phyloP scores from a whole-genome alignment of 1,140 invertebrate species.

The Temnothorax curvispinosus region DNA sequence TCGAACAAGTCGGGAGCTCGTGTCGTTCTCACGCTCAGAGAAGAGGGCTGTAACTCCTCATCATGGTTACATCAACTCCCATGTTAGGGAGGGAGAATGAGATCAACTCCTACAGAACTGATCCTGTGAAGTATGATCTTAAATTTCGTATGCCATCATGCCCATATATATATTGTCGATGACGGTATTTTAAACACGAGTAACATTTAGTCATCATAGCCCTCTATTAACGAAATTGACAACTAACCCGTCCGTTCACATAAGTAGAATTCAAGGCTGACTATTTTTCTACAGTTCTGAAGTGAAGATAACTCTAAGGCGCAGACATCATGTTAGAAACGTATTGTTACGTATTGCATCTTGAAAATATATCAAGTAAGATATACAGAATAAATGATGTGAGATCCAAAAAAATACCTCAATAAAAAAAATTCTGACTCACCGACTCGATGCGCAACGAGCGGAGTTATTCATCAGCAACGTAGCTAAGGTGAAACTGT shows the following conservation, averaged over 20 bases:
- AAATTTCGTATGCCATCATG: rapidly evolving
- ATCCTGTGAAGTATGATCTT: constrained; percentile 87
- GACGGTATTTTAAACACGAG: background rate
- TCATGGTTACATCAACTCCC: constrained; percentile 85
- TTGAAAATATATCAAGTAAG: no score
- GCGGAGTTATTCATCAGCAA: no score
- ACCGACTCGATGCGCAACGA: no score
- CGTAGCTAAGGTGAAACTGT: no score
- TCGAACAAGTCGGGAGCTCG: constrained; percentile 44
- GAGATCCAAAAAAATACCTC: no score
- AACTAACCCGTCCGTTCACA: background rate
- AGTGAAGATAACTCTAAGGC: no score
- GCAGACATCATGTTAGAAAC: no score
- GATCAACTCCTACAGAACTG: constrained; percentile 86
- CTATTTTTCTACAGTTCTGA: no score
- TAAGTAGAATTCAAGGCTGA: background rate
- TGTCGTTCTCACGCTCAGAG: constrained; percentile 85
- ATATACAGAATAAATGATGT: no score
- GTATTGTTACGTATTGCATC: no score
- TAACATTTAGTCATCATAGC: background rate
- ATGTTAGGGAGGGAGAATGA: constrained; percentile 79
- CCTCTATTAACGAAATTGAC: background rate
- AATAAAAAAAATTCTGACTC: no score
- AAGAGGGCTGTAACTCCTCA: constrained; percentile 83
- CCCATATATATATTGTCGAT: background rate